These are phyloP conservation scores for Acheta domesticus DNA, from an alignment of 2,888 invertebrate species.

Conservation along the genomic window DNA sequence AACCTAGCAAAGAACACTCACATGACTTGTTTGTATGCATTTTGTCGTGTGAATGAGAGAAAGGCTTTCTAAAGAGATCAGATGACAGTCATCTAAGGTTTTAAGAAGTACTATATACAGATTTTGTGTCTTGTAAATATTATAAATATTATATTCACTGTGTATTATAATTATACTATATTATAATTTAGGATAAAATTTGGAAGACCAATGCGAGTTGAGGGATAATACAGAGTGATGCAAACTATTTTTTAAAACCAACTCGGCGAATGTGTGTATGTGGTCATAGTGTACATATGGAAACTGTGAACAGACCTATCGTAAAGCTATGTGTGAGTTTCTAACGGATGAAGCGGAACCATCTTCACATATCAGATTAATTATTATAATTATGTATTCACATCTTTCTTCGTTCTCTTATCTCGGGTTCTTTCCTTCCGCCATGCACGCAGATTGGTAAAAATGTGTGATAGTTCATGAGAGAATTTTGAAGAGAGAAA, in stretches of 20 bases:
- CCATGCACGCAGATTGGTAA: slow-evolving; percentile 26
- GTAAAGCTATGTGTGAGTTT: not conserved
- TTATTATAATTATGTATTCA: slow-evolving; percentile 24
- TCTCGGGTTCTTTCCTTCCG: slow-evolving; percentile 21
- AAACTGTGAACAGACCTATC: slow-evolving; percentile 6
- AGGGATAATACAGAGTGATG: slow-evolving; percentile 23
- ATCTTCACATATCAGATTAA: slow-evolving; percentile 33
- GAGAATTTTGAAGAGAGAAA: slow-evolving; percentile 21
- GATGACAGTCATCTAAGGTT: slow-evolving; percentile 23
- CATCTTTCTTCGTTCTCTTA: slow-evolving; percentile 23
- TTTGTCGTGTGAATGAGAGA: not conserved
- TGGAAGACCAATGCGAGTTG: slow-evolving; percentile 19
- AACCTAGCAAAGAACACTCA: not conserved
- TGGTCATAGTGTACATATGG: slow-evolving; percentile 18
- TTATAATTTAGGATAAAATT: slow-evolving; percentile 18
- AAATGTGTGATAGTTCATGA: slow-evolving; percentile 24
- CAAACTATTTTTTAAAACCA: slow-evolving; percentile 21
- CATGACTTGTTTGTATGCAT: not conserved
- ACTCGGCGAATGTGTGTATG: slow-evolving; percentile 20
- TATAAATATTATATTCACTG: slow-evolving; percentile 31
- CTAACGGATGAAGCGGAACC: slow-evolving; percentile 11
- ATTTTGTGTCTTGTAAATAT: slow-evolving; percentile 32
- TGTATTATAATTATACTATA: slow-evolving; percentile 28
- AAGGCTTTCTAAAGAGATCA: not conserved
- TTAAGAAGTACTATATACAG: slow-evolving; percentile 21